Evolutionary conservation across 1,140 invertebrate genomes (phyloP), one percentile per base, ranked within the genome.

Genomic region (Micrasema longulum): DNA sequence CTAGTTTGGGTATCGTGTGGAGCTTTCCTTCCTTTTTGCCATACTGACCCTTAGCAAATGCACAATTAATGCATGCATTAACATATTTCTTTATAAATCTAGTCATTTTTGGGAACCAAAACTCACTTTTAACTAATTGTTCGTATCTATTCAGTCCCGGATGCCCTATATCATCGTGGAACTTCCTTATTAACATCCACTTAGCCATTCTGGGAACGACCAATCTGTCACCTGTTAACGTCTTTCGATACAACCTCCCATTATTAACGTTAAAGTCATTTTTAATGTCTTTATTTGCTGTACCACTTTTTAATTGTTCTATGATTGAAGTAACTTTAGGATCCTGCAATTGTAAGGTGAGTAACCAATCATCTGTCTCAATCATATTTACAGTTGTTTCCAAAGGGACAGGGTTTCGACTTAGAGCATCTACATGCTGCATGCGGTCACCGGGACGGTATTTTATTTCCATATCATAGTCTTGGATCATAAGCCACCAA

Each of bases 21-120:
- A 52, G 48, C 20, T 22, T 22, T 18, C 48, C 22, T 1, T 52
- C 18, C 18, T 20, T 52, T 7, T 22, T 52, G 0, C 48, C 48
- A 7, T 22, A 52, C 20, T 52, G 16, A 22, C 18, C 48, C 1
- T 22, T 22, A 22, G 48, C 18, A 22, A 52, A 22, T 10, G 3
- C 16, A 52, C 18, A 52, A 26, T 9, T 22, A 9, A 20, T 26
- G 23, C 18, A 20, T 10, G 3, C 48, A 1, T 0, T 2, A 0
- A 52, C 11, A 26, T 52, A 52, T 22, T 52, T 23, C 7, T 12
- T 23, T 1, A 52, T 26, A 12, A 52, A 52, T 1, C 48, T 5
- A 2, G 48, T 7, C 48, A 52, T 52, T 22, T 52, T 52, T 10
- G 48, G 6, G 23, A 52, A 52, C 22, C 22, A 52, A 52, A 52